phyloP scores from a whole-genome alignment of 2,797 vertebrate genomes.

The Macroramphosus scolopax region DNA sequence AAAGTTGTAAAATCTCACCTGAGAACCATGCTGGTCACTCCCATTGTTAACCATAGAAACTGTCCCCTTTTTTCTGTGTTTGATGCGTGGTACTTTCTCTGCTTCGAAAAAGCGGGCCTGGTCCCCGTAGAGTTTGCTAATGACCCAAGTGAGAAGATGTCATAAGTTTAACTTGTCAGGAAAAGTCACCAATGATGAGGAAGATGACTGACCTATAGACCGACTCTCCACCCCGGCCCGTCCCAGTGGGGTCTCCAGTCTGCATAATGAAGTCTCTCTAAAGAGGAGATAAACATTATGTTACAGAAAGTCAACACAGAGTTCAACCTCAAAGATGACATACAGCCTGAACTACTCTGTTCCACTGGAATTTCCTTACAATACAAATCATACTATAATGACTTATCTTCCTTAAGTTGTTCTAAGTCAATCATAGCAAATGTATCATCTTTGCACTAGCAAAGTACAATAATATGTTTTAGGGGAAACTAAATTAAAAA shows the following conservation, averaged over 20 bases:
- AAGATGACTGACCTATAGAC: conserved; percentile 84
- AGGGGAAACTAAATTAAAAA: background rate
- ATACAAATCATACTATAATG: background rate
- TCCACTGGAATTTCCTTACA: background rate
- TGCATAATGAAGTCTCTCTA: conserved; percentile 96
- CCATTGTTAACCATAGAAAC: conserved; percentile 99
- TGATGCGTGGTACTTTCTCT: conserved; percentile 92
- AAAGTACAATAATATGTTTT: no score
- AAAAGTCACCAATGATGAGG: background rate
- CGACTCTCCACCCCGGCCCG: conserved; percentile 93
- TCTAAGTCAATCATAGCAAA: background rate
- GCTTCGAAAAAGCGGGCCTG: conserved; percentile 93
- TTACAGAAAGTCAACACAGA: background rate
- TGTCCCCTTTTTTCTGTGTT: conserved; percentile 92
- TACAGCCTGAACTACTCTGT: background rate
- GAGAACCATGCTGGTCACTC: conserved; percentile 90
- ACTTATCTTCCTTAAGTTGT: background rate
- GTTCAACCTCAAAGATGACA: no score
- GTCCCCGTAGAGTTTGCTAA: conserved; percentile 93
- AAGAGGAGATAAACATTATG: conserved; percentile 11
- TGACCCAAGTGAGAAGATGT: conserved; percentile 4
- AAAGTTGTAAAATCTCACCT: no score
- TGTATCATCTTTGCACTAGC: no score
- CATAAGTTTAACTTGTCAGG: background rate
- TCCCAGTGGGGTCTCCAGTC: conserved; percentile 92